Evolutionary conservation across 2,797 vertebrate genomes (phyloP), one percentile per base, ranked within the genome.

Genomic region (Amblyraja radiata): DNA sequence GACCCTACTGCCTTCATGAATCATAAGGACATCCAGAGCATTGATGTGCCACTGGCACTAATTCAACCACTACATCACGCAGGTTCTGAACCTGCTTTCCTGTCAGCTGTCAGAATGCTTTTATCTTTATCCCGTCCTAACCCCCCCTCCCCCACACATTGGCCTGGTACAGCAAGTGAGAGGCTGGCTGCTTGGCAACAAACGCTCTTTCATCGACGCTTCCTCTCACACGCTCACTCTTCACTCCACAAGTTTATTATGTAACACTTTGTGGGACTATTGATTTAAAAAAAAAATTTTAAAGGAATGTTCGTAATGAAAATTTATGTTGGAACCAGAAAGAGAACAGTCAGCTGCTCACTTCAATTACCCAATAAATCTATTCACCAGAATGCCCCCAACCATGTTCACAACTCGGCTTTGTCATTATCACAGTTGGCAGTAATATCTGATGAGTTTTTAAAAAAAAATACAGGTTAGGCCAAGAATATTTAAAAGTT

Each of bases 41-140:
- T 68, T 68, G 61, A 88, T 36, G 63, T 68, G 61, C n/a, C 65
- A 88, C n/a, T 68, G 84, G 63, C 68, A 2, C n/a, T 16, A 63
- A 14, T 32, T 86, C 28, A 88, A n/a, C 61, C 58, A 65, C 28
- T n/a, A 28, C 10, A 78, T 36, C 36, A 21, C 21, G 2, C 84
- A 36, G 63, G 84, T 23, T 6, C 63, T 68, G 58, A 36, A 36
- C 21, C 84, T 32, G 8, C 16, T 88, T 65, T 88, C 61, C 61
- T 65, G 84, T n/a, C 61, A 88, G 84, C 61, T 88, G n/a, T 88
- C n/a, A 32, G 84, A 88, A 65, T n/a, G 9, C 84, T 88, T 88
- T 88, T 16, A 88, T 68, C 84, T 68, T 7, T 5, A 18, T 88
- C 84, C 61, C 18, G 32, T 32, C 84, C n/a, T 88, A 32, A 18